Evolutionary conservation across 1,140 invertebrate genomes (phyloP).

Genomic region (Trypoxylus dichotomus): DNA sequence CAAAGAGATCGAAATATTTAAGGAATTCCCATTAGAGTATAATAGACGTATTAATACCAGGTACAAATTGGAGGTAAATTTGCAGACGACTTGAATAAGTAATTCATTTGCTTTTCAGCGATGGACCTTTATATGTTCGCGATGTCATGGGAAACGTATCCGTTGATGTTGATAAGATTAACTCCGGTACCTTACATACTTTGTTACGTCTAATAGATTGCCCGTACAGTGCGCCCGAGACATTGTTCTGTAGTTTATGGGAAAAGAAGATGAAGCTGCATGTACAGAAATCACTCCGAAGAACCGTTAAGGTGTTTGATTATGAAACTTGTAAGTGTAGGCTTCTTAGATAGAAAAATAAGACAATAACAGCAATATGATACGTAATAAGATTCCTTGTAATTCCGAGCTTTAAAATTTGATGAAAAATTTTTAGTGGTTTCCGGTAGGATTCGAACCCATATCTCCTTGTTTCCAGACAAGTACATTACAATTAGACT

Average conservation of each 20-base stretch:
- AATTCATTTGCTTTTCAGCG: neutral
- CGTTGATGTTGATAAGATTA: neutral
- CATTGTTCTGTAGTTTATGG: neutral
- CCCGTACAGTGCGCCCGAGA: neutral
- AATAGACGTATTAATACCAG: neutral
- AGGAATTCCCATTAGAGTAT: neutral
- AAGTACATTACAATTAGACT: too few species aligned
- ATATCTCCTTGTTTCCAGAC: too few species aligned
- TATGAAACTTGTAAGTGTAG: neutral
- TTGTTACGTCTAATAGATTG: neutral
- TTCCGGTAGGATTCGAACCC: too few species aligned
- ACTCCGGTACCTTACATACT: neutral
- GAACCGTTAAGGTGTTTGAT: neutral
- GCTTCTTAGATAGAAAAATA: too few species aligned
- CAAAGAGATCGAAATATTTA: neutral
- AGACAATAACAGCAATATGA: too few species aligned
- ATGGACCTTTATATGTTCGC: neutral
- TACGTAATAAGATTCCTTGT: too few species aligned
- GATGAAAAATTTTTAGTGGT: too few species aligned
- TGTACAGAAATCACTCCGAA: neutral
- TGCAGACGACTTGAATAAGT: neutral
- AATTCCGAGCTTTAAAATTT: too few species aligned
- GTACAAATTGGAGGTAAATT: neutral
- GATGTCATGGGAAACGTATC: neutral
- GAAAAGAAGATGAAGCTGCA: neutral